phyloP scores from a whole-genome alignment of 2,113 vertebrate species.

The Ictalurus furcatus region DNA sequence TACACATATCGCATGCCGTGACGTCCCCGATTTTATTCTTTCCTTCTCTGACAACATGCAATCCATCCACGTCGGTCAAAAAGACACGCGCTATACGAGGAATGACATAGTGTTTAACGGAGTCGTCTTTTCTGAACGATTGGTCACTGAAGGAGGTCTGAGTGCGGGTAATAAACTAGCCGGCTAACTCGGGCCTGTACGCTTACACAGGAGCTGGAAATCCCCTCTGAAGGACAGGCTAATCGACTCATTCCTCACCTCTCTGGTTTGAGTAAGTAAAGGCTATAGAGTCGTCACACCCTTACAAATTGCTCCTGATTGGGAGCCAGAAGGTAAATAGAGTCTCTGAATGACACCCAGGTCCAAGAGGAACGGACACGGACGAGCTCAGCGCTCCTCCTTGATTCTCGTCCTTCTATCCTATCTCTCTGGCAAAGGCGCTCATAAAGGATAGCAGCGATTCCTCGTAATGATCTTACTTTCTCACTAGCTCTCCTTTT shows the following conservation, averaged over 20 bases:
- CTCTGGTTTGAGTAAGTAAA: slow-evolving; percentile 27
- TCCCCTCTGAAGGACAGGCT: slow-evolving; percentile 50
- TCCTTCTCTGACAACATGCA: background rate
- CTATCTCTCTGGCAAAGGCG: slow-evolving; percentile 4
- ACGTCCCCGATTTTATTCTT: background rate
- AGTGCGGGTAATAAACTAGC: slow-evolving; percentile 33
- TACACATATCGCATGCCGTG: background rate
- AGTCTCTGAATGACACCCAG: slow-evolving; percentile 30
- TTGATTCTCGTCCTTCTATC: background rate
- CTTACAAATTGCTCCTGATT: slow-evolving; percentile 25
- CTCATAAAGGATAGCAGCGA: background rate
- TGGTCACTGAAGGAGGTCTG: slow-evolving; percentile 34
- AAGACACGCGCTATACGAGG: no score
- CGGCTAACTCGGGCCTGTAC: slow-evolving; percentile 4
- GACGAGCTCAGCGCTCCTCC: slow-evolving; percentile 17
- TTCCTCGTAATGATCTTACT: background rate
- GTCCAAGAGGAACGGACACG: slow-evolving; percentile 11
- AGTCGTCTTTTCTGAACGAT: slow-evolving; percentile 16
- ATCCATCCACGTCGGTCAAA: background rate
- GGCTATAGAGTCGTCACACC: background rate
- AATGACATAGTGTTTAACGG: background rate
- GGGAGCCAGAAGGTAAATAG: slow-evolving; percentile 47
- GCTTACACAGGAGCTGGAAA: background rate
- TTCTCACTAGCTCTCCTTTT: slow-evolving; percentile 6
- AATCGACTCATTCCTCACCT: slow-evolving; percentile 50